These are phyloP conservation scores for Ophonus ardosiacus DNA, from an alignment of 2,888 invertebrate genomes.

Conservation along the genomic window DNA sequence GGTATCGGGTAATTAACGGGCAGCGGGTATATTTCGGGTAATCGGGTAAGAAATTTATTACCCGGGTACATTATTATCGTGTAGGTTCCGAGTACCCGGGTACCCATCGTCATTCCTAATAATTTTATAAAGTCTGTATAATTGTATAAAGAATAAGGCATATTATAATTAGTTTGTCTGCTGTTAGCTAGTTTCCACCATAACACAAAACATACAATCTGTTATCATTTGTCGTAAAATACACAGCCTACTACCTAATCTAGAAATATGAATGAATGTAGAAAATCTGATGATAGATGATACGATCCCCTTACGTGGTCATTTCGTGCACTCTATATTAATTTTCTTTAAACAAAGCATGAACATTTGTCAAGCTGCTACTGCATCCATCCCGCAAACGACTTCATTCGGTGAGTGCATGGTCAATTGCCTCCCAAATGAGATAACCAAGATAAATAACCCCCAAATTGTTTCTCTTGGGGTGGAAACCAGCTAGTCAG, in stretches of 20 bases:
- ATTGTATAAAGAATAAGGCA: too few relatives aligned
- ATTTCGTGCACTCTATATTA: background rate
- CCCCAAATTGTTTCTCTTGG: conserved; percentile 21
- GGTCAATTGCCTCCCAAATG: conserved; percentile 3
- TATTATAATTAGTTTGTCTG: too few relatives aligned
- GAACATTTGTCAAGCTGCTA: background rate
- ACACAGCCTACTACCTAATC: background rate
- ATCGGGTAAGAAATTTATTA: too few relatives aligned
- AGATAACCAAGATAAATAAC: conserved; percentile 15
- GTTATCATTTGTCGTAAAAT: background rate
- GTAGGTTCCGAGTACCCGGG: too few relatives aligned
- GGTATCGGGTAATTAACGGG: too few relatives aligned
- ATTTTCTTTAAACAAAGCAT: background rate
- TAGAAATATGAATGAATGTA: background rate
- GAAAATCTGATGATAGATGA: background rate
- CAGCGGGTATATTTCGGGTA: too few relatives aligned
- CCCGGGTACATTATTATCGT: too few relatives aligned
- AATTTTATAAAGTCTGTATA: too few relatives aligned
- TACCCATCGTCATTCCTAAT: too few relatives aligned
- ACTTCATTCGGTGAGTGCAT: conserved; percentile 1
- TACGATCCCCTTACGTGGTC: background rate
- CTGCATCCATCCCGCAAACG: background rate
- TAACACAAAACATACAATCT: background rate
- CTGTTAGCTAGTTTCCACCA: too few relatives aligned
- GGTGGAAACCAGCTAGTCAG: background rate